Percentiles rank a stretch among this genome's conserved stretches.
Conservation (phyloP, 2,113 vertebrate genomes). For the Cygnus buccinator region DNA sequence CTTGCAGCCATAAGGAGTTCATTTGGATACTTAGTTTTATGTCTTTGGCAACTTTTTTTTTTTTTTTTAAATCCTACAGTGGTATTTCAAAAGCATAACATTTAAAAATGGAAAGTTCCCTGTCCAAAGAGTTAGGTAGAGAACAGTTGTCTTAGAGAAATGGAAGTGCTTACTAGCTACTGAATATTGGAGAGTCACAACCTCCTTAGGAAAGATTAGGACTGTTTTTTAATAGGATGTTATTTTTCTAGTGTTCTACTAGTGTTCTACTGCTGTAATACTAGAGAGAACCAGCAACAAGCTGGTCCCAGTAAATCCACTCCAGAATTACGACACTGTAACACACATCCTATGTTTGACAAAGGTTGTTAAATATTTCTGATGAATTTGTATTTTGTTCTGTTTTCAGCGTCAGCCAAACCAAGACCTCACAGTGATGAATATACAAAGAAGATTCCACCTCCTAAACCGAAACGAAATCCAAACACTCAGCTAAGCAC, state of each 20-base stretch:
- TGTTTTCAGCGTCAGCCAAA: constrained; percentile 76
- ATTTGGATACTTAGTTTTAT: neutral
- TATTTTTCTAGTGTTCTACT: constrained; percentile 15
- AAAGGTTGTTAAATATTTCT: neutral
- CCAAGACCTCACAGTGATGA: constrained; percentile 89
- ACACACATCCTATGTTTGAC: neutral
- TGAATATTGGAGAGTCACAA: neutral
- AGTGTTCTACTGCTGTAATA: neutral
- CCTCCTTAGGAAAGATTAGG: neutral
- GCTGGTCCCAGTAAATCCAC: neutral
- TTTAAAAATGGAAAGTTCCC: constrained; percentile 12
- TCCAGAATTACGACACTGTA: neutral
- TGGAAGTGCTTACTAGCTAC: neutral
- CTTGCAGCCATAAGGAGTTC: neutral
- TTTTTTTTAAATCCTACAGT: neutral
- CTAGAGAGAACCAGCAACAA: neutral
- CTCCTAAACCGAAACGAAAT: constrained; percentile 95
- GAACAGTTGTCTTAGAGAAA: neutral
- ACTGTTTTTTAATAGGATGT: neutral
- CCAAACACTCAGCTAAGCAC: constrained; percentile 97
- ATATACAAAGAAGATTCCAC: constrained; percentile 91
- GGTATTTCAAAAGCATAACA: neutral
- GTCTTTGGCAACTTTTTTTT: neutral
- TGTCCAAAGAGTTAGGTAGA: neutral
- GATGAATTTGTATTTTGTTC: neutral